phyloP scores from a whole-genome alignment of 2,113 vertebrate species.

The Microcebus jonahi region DNA sequence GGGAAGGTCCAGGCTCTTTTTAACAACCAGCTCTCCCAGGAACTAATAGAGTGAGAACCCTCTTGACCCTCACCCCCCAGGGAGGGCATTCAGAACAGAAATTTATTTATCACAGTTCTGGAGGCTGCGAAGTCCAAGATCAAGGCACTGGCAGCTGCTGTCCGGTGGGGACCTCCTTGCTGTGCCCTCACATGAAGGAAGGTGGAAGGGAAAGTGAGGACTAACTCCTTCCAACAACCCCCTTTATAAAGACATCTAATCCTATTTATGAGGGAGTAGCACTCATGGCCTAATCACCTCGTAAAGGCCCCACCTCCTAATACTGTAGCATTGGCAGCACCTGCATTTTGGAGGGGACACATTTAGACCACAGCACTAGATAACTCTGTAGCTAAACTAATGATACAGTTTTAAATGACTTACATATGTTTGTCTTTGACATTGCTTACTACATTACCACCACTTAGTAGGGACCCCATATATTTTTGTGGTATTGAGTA shows the following conservation, averaged over 20 bases:
- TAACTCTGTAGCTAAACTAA: neutral
- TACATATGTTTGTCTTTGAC: neutral
- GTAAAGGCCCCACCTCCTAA: neutral
- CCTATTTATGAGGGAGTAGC: fast-evolving
- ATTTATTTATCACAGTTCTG: neutral
- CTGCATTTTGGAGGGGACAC: neutral
- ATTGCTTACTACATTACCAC: neutral
- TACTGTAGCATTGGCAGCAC: neutral
- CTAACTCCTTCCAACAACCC: too few relatives aligned
- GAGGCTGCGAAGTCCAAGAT: neutral
- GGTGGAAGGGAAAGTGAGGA: too few relatives aligned
- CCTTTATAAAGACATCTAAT: too few relatives aligned
- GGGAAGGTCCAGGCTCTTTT: neutral
- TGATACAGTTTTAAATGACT: neutral
- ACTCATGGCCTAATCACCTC: neutral
- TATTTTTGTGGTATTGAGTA: neutral
- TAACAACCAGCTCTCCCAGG: neutral
- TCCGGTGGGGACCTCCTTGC: neutral
- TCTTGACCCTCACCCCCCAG: neutral
- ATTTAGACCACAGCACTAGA: neutral
- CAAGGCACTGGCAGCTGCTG: neutral
- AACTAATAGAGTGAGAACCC: neutral
- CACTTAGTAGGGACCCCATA: neutral
- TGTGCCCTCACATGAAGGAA: neutral
- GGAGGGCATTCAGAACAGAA: neutral